These are phyloP conservation scores for Phorcus lineatus DNA, from an alignment of 2,888 invertebrate species.

Conservation along the genomic window DNA sequence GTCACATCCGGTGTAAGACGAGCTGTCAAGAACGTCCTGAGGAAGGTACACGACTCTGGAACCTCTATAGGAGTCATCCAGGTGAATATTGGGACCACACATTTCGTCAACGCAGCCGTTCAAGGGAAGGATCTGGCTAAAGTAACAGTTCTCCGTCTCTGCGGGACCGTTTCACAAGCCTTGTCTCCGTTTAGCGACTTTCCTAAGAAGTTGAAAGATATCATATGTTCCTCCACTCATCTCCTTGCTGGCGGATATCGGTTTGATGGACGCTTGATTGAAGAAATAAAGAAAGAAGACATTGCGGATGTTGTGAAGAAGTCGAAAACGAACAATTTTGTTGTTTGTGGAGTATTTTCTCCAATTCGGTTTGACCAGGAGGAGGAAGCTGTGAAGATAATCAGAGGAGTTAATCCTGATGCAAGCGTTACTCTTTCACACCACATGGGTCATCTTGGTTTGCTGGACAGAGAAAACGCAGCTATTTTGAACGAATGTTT, in stretches of 20 bases:
- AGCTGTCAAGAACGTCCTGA: constrained; percentile 41
- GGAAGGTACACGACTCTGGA: constrained; percentile 20
- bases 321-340: constrained; percentile 52
- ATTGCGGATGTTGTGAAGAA: constrained; percentile 46
- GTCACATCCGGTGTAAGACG: constrained; percentile 60
- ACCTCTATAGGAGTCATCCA: constrained; percentile 42
- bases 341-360: constrained; percentile 68
- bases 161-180: constrained; percentile 62
- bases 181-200: constrained; percentile 69
- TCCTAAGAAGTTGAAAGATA: constrained; percentile 51
- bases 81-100: constrained; percentile 71
- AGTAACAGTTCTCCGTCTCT: constrained; percentile 68
- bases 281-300: constrained; percentile 53
- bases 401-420: constrained; percentile 51
- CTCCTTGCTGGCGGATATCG: constrained; percentile 66
- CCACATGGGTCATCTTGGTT: constrained; percentile 66
- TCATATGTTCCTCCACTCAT: constrained; percentile 49
- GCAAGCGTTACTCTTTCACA: constrained; percentile 65
- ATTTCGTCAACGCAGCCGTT: constrained; percentile 72
- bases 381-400: constrained; percentile 45
- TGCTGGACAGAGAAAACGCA: constrained; percentile 73
- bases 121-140: constrained; percentile 62
- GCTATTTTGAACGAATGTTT: constrained; percentile 71
- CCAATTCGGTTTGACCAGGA: constrained; percentile 65
- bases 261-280: constrained; percentile 65